Percentiles rank a stretch among this genome's conserved stretches.
These are phyloP conservation scores for Drosophila imparisetae DNA, from an alignment of 2,888 invertebrate species.

Conservation along the genomic window DNA sequence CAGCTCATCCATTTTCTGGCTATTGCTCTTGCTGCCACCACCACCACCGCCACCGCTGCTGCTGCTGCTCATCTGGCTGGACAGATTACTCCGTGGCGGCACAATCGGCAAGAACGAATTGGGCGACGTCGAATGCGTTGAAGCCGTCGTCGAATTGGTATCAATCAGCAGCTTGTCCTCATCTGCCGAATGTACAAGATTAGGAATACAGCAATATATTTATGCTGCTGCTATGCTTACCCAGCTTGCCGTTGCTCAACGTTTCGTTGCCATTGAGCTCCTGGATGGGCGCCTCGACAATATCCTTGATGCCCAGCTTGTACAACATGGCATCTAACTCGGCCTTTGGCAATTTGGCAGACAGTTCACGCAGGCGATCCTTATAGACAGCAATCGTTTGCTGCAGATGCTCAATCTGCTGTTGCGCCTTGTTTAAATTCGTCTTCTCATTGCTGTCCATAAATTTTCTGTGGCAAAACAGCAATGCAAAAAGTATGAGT, in stretches of 20 bases:
- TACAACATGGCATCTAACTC: constrained; percentile 85
- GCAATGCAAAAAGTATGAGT: not conserved
- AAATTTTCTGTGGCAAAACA: constrained; percentile 88
- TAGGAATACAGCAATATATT: not conserved
- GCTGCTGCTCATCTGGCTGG: constrained; percentile 86
- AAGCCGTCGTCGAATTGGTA: constrained; percentile 79
- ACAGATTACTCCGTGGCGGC: constrained; percentile 84
- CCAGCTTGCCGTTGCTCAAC: constrained; percentile 71
- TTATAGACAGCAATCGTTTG: constrained; percentile 93
- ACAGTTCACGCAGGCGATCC: constrained; percentile 90
- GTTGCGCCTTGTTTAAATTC: constrained; percentile 94
- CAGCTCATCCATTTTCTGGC: constrained; percentile 91
- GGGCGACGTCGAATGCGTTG: constrained; percentile 75
- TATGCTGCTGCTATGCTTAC: constrained; percentile 34
- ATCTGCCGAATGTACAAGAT: constrained; percentile 35
- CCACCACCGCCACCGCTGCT: constrained; percentile 80
- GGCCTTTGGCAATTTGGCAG: constrained; percentile 83
- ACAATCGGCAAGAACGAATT: constrained; percentile 84
- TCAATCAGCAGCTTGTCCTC: constrained; percentile 84
- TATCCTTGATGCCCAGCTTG: constrained; percentile 87
- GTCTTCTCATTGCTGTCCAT: constrained; percentile 96
- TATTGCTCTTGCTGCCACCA: constrained; percentile 86
- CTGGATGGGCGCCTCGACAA: constrained; percentile 82
- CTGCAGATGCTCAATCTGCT: constrained; percentile 94
- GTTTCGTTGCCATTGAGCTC: constrained; percentile 58